Conservation (phyloP, 1,140 invertebrate genomes). For the Penaeus indicus region DNA sequence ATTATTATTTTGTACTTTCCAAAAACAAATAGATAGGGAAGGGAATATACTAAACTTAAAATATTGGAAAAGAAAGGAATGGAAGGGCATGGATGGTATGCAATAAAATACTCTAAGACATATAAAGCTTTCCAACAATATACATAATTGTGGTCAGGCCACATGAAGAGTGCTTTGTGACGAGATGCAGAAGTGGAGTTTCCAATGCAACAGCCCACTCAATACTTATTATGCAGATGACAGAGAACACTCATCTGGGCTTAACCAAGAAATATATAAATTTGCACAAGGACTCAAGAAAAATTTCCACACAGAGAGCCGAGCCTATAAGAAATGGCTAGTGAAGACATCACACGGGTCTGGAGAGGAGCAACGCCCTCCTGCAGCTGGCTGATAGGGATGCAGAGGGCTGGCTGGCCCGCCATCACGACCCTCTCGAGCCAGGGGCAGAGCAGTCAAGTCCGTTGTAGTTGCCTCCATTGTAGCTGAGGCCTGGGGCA, state of each 20-base stretch:
- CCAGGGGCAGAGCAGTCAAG: conserved; percentile 49
- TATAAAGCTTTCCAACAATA: conserved; percentile 64
- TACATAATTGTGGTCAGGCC: conserved; percentile 53
- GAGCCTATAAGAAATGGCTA: conserved; percentile 38
- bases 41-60: conserved; percentile 54
- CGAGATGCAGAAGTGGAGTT: conserved; percentile 22
- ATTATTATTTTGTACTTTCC: conserved; percentile 65
- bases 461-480: conserved; percentile 28
- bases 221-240: conserved; percentile 34
- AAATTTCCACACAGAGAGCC: conserved; percentile 48
- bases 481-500: conserved; percentile 13
- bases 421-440: conserved; percentile 54
- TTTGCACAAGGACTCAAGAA: conserved; percentile 43
- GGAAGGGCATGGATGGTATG: conserved; percentile 55
- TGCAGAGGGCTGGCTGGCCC: conserved; percentile 27
- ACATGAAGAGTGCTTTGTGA: conserved; percentile 39
- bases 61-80: conserved; percentile 51
- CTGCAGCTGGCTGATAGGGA: conserved; percentile 28
- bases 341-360: conserved; percentile 18
- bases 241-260: conserved; percentile 42
- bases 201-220: not conserved
- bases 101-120: conserved; percentile 58
- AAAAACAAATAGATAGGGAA: conserved; percentile 57
- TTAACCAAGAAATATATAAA: conserved; percentile 35
- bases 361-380: conserved; percentile 20